Base-by-base conservation (phyloP, 2,797 vertebrate species). In the Dallia pectoralis region DNA sequence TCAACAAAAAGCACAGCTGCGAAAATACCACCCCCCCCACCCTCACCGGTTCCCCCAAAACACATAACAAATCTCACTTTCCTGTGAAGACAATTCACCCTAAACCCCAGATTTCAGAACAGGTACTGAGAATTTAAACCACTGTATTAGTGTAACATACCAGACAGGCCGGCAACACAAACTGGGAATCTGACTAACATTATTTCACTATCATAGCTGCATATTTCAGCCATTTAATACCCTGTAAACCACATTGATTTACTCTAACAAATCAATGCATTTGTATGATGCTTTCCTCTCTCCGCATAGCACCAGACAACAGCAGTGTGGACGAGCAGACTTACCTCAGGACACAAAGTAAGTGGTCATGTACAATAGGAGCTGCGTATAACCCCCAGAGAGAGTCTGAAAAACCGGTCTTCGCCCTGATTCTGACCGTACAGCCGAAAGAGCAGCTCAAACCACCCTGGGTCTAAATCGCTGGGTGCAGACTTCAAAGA, bases 311-410 rank as follows among this genome's bases (percentile, higher is more conserved):
- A 80, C 25, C 2, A 75, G 71, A 44, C 48, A 59, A 44, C 18
- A 9, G 69, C 62, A 53, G 83, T 75, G 64, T 67, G 61, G 44
- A 6, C 18, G 4, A 67, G 59, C 19, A 0, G 44, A 84, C 89
- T 87, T 69, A 91, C 90, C 89, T 84, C 49, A 7, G 73, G 27
- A 48, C 25, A 63, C 15, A 36, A 33, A 19, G 19, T 19, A 66
- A 36, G 22, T 0, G 18, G 70, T 19, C 48, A 16, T 2, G n/a
- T 47, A 65, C 62, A 3, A 1, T 6, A 73, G 36, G 53, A 67
- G 29, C 53, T 33, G 59, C 64, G 49, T 47, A 59, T 61, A n/a
- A 76, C 66, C 9, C 67, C 78, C 63, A 0, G 11, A 61, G 11
- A 61, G 72, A 74, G 77, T 27, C 47, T 71, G 67, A n/a, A 25